Evolutionary conservation across 2,113 vertebrate genomes (phyloP).

Genomic region (Prietella phreatophila): DNA sequence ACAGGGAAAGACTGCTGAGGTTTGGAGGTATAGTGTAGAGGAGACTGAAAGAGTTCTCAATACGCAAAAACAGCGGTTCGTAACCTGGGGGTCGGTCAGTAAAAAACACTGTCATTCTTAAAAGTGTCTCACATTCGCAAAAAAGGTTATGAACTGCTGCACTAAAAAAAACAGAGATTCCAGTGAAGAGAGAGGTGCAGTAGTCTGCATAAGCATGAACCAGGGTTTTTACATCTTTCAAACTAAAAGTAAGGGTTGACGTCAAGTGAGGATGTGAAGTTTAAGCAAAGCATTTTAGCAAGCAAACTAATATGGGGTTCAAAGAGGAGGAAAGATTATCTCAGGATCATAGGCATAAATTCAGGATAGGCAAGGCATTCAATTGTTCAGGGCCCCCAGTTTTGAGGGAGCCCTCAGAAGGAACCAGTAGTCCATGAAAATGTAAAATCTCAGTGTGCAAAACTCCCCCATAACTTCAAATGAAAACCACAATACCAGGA

Average conservation of each 20-base stretch:
- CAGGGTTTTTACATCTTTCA: not conserved
- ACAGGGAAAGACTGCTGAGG: not conserved
- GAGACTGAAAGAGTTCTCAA: not conserved
- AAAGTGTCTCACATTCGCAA: no score
- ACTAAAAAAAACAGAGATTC: not conserved
- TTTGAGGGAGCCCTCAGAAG: no score
- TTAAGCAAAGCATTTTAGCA: not conserved
- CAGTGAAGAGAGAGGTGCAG: not conserved
- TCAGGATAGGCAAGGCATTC: no score
- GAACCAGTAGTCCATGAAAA: no score
- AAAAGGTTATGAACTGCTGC: no score
- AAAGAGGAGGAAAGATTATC: not conserved
- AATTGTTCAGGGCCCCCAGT: no score
- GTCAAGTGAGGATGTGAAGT: not conserved
- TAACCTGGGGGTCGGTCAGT: no score
- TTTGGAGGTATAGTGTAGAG: not conserved
- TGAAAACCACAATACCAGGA: no score
- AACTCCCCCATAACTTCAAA: no score
- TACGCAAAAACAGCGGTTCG: no score
- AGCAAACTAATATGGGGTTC: not conserved
- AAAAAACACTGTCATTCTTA: no score
- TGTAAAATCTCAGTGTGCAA: no score
- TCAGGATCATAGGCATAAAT: not conserved
- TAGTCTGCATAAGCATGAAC: not conserved
- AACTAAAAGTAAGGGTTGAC: not conserved